Conservation (phyloP, 2,113 vertebrate genomes). For the Misgurnus mizolepis region DNA sequence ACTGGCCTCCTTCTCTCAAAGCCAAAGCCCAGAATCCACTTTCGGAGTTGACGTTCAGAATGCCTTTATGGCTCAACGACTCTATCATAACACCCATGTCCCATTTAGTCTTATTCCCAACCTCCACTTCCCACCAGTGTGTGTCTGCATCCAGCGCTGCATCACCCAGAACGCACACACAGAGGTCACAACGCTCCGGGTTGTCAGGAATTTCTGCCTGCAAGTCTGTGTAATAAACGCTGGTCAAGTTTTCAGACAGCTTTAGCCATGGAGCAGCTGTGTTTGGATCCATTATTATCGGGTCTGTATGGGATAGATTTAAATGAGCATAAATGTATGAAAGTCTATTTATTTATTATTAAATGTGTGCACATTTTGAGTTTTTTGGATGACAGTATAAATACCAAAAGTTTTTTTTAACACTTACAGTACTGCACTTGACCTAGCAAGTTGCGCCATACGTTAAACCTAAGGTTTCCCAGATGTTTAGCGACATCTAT, state of each 20-base stretch:
- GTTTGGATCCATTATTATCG: constrained; percentile 39
- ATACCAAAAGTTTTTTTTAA: neutral
- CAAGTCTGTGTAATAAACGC: neutral
- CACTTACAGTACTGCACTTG: neutral
- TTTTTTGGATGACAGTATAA: too few relatives aligned
- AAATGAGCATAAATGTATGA: neutral
- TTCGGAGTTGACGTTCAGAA: constrained; percentile 16
- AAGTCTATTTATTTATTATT: too few relatives aligned
- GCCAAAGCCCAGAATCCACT: constrained; percentile 35
- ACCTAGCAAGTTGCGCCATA: neutral
- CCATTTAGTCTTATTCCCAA: constrained; percentile 34
- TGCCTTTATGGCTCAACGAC: constrained; percentile 19
- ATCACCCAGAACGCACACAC: constrained; percentile 10
- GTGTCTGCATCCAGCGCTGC: constrained; percentile 10
- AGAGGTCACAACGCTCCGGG: constrained; percentile 36
- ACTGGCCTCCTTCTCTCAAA: neutral
- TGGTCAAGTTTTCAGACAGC: constrained; percentile 28
- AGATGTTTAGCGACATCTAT: neutral
- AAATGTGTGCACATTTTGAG: too few relatives aligned
- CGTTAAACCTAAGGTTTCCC: neutral
- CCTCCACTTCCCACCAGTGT: constrained; percentile 48
- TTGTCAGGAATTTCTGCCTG: constrained; percentile 16
- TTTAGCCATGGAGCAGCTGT: constrained; percentile 21
- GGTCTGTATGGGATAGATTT: neutral
- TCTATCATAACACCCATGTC: constrained; percentile 40